phyloP scores from a whole-genome alignment of 1,140 invertebrate genomes.

The Halesus radiatus region DNA sequence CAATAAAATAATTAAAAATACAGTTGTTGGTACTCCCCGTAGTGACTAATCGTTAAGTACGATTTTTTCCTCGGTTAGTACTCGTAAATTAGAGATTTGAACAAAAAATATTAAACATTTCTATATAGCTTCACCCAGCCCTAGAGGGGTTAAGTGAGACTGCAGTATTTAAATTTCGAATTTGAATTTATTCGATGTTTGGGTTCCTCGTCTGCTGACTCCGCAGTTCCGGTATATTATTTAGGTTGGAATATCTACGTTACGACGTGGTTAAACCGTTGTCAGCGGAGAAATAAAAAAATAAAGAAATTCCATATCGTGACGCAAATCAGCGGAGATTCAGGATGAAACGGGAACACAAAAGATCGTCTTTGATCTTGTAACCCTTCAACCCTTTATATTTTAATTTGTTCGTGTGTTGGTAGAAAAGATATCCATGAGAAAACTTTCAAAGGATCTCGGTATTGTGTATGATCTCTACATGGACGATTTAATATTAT shows the following conservation, averaged over 20 bases:
- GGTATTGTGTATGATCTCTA: too few species aligned
- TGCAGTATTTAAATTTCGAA: conserved; percentile 7
- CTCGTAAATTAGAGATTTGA: too few species aligned
- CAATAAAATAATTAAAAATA: too few species aligned
- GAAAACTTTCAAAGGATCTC: too few species aligned
- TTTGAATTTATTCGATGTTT: conserved; percentile 13
- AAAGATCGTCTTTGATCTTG: not conserved
- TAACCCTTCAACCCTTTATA: not conserved
- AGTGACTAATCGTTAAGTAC: too few species aligned
- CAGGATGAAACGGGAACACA: conserved; percentile 15
- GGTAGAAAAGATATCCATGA: too few species aligned
- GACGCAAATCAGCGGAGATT: conserved; percentile 28
- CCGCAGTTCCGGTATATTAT: not conserved
- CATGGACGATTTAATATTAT: too few species aligned
- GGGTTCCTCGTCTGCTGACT: not conserved
- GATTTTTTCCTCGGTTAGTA: too few species aligned
- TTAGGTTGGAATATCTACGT: not conserved
- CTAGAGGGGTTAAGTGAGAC: not conserved
- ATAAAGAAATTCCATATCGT: conserved; percentile 18
- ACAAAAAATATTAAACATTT: too few species aligned
- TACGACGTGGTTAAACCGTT: not conserved
- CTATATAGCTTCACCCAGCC: too few species aligned
- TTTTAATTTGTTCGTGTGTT: too few species aligned
- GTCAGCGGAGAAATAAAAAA: not conserved
- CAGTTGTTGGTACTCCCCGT: too few species aligned